Percentiles rank a stretch among this genome's conserved stretches.
These are phyloP conservation scores for Hexactinellida sp. DNA, from an alignment of 37 sponge, comb jelly and placozoan species.

Conservation along the genomic window DNA sequence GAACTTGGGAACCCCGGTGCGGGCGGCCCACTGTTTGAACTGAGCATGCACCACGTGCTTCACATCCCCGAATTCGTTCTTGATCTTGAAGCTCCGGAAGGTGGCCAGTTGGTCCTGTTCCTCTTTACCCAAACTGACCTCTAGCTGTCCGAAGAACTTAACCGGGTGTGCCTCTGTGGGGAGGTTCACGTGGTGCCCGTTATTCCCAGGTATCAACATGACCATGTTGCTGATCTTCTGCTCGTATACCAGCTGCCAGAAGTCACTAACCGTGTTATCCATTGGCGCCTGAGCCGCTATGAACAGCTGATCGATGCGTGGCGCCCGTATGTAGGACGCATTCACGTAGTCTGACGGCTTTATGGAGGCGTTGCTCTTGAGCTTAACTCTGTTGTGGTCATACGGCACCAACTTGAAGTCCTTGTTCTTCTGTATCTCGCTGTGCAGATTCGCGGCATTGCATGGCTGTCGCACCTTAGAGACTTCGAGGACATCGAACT, in stretches of 20 bases:
- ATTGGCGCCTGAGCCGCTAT: neutral
- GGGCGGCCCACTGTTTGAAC: neutral
- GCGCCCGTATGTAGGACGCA: neutral
- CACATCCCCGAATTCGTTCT: neutral
- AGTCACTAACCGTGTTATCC: neutral
- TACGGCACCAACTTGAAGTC: neutral
- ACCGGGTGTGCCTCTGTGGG: neutral
- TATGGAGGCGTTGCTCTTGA: neutral
- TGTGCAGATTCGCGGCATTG: neutral
- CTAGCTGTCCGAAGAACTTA: neutral
- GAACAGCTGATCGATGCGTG: neutral
- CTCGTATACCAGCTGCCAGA: neutral
- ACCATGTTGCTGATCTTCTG: constrained; percentile 5
- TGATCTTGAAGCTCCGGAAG: neutral
- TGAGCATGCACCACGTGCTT: neutral
- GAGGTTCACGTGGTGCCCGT: neutral
- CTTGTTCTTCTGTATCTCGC: neutral
- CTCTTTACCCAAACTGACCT: neutral
- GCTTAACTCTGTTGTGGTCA: neutral
- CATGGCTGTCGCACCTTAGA: neutral
- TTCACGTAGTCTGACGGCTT: neutral
- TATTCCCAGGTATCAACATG: neutral
- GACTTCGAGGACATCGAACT: neutral
- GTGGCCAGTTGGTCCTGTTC: neutral
- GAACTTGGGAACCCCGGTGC: neutral